Evolutionary conservation across 2,113 vertebrate genomes (phyloP).

Genomic region (Thamnophis sirtalis): DNA sequence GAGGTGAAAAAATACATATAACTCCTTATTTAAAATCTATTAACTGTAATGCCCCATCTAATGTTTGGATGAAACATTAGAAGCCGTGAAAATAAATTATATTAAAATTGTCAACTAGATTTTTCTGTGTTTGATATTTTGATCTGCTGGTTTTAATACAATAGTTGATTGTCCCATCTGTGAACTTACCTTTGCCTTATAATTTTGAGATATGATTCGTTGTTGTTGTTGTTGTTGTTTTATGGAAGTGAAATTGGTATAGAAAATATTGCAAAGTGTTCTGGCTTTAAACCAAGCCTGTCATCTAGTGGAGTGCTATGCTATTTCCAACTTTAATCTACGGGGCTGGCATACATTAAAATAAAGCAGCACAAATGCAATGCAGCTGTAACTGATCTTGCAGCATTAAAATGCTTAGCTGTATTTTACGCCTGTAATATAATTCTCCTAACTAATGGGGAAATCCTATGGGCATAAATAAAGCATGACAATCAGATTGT

Average conservation of each 20-base stretch:
- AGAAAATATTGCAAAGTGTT: slow-evolving; percentile 62
- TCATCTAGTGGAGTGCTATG: slow-evolving; percentile 66
- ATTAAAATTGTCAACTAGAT: background rate
- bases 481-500: slow-evolving; percentile 57
- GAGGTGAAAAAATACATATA: background rate
- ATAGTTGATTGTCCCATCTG: slow-evolving; percentile 27
- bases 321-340: slow-evolving; percentile 68
- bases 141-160: slow-evolving; percentile 37
- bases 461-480: slow-evolving; percentile 49
- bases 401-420: slow-evolving; percentile 65
- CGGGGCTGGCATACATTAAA: slow-evolving; percentile 65
- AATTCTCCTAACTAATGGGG: slow-evolving; percentile 60
- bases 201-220: slow-evolving; percentile 59
- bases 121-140: slow-evolving; percentile 20
- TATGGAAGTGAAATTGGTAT: slow-evolving; percentile 55
- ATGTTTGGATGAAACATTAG: background rate
- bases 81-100: background rate
- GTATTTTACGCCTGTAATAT: slow-evolving; percentile 66
- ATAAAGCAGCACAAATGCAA: slow-evolving; percentile 66
- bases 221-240: slow-evolving; percentile 2
- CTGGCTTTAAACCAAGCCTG: slow-evolving; percentile 71
- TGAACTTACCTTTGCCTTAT: slow-evolving; percentile 48
- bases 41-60: background rate
- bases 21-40: slow-evolving; percentile 4
- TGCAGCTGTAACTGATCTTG: slow-evolving; percentile 64